Evolutionary conservation across 2,888 invertebrate genomes (phyloP).

Genomic region (Tetragonisca angustula): DNA sequence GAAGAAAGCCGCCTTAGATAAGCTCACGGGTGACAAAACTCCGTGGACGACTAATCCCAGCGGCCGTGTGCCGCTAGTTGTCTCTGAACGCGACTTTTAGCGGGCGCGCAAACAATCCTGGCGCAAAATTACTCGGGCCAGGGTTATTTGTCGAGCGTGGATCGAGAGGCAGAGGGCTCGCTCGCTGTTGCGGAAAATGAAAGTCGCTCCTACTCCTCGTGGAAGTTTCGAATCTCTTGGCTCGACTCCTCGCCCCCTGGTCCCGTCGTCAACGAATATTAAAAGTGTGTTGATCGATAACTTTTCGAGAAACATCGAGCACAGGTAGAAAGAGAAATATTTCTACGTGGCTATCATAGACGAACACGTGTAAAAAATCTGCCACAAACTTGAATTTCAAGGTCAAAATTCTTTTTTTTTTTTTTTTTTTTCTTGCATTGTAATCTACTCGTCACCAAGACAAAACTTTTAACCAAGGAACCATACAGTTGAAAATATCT

Average conservation of each 20-base stretch:
- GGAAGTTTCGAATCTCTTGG: background rate
- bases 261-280: background rate
- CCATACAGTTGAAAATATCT: too few species aligned
- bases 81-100: constrained; percentile 60
- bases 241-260: background rate
- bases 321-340: too few species aligned
- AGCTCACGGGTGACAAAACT: constrained; percentile 41
- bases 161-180: constrained; percentile 12
- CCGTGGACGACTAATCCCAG: constrained; percentile 38
- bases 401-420: too few species aligned
- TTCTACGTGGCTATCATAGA: too few species aligned
- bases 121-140: constrained; percentile 65
- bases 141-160: constrained; percentile 54
- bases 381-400: too few species aligned
- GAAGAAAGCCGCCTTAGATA: constrained; percentile 20
- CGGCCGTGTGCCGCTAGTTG: constrained; percentile 27
- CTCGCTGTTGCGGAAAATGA: constrained; percentile 77
- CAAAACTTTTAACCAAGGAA: too few species aligned
- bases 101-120: constrained; percentile 69
- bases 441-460: too few species aligned
- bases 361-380: too few species aligned
- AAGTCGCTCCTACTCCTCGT: constrained; percentile 51
- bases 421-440: too few species aligned
- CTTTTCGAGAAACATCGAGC: too few species aligned
- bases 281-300: too few species aligned